Base-by-base conservation (phyloP, 2,888 invertebrate species). In the Eristalis tenax region DNA sequence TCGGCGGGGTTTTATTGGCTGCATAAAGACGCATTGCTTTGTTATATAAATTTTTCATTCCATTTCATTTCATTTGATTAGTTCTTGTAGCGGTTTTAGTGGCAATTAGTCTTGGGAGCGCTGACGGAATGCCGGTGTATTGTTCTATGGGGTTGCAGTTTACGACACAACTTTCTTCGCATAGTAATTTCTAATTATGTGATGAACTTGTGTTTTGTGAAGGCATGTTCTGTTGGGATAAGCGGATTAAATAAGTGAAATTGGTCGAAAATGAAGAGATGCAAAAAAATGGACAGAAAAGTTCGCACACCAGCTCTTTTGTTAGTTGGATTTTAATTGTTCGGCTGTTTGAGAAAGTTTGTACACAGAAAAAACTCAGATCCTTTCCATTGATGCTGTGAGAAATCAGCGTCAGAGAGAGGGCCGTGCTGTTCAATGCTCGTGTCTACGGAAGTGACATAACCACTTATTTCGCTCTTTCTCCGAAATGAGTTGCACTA, bases 301-400 rank as follows among this genome's bases (percentile, higher is more conserved):
- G 83, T 77, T 83, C 32, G 59, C n/a, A 56, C 8, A 18, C 40
- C 83, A 83, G 56, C 77, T 83, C 77, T 83, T 83, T 77, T 56
- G 71, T 56, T 83, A 50, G 50, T 18, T 50, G 50, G 18, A 50
- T 8, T 50, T n/a, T 50, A 50, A 50, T 50, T 50, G 18, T 50
- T 50, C 8, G 50, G 8, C 2, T 2, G n/a, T 50, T 50, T 18
- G 50, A n/a, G 50, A 50, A 50, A 50, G 50, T 50, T 50, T 50
- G 8, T 18, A 6, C 50, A n/a, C 8, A 5, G 32, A 32, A 50
- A 50, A n/a, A 43, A 50, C 2, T 2, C 32, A 32, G 32, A 32
- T 32, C 32, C 32, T 32, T 32, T 32, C 32, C 32, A 8, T 10
- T 32, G 32, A 32, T 28, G 28, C 4, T 28, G 2, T 28, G 28